Conservation (phyloP, 2,888 invertebrate species). For the Drosophila mulleri region DNA sequence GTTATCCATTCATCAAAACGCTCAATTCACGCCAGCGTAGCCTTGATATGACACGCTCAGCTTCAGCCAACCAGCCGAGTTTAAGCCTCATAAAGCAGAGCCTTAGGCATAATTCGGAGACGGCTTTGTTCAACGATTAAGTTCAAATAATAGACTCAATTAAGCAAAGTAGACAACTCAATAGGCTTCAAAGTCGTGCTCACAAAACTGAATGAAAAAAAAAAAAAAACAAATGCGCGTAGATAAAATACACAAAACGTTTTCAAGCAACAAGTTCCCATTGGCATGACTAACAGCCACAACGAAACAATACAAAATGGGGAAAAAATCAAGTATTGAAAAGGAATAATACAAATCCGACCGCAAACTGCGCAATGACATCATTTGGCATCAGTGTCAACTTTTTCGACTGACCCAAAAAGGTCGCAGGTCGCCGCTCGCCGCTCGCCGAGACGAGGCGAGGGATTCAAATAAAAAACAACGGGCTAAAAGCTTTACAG, state of each 20-base stretch:
- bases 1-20: constrained; percentile 18
- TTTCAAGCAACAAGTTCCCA: constrained; percentile 67
- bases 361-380: constrained; percentile 68
- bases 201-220: constrained; percentile 8
- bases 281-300: constrained; percentile 46
- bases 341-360: constrained; percentile 49
- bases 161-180: constrained; percentile 78
- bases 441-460: constrained; percentile 1
- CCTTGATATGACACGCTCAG: constrained; percentile 48
- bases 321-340: constrained; percentile 34
- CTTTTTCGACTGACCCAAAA: constrained; percentile 48
- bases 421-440: constrained; percentile 49
- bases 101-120: constrained; percentile 23
- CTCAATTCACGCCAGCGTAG: neutral
- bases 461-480: constrained; percentile 31
- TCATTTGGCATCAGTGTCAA: constrained; percentile 79
- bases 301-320: neutral
- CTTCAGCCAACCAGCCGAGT: constrained; percentile 5
- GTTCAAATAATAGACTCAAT: constrained; percentile 73
- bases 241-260: constrained; percentile 63
- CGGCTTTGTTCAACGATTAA: constrained; percentile 72
- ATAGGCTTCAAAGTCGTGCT: constrained; percentile 61
- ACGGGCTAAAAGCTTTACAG: constrained; percentile 52
- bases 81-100: constrained; percentile 27
- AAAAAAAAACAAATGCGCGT: constrained; percentile 42